These are phyloP conservation scores for Agrypnia vestita DNA, from an alignment of 1,140 invertebrate genomes.

Conservation along the genomic window DNA sequence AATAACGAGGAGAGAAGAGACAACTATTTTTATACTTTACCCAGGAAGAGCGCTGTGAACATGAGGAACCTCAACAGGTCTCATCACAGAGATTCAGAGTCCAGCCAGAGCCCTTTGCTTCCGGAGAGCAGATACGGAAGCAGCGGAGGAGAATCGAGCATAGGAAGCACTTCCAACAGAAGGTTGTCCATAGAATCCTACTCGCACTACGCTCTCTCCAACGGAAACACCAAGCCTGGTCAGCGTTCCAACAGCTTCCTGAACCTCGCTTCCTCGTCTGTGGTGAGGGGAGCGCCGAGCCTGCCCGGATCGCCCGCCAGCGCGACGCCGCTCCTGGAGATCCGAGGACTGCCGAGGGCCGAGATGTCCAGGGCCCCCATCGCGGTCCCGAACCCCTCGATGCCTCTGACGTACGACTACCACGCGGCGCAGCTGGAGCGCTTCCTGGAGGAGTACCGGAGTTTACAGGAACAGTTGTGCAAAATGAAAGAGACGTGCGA, in stretches of 20 bases:
- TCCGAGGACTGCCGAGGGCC: slow-evolving; percentile 68
- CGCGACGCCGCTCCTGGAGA: slow-evolving; percentile 74
- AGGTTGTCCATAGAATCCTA: slow-evolving; percentile 59
- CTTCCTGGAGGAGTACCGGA: slow-evolving; percentile 84
- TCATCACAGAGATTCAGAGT: slow-evolving; percentile 74
- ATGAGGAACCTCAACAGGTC: slow-evolving; percentile 64
- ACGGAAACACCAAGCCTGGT: slow-evolving; percentile 62
- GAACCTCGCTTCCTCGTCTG: slow-evolving; percentile 66
- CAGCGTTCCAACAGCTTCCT: slow-evolving; percentile 74
- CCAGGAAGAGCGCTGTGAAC: slow-evolving; percentile 67
- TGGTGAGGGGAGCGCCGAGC: slow-evolving; percentile 65
- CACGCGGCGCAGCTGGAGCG: slow-evolving; percentile 83
- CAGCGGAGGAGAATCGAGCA: slow-evolving; percentile 67
- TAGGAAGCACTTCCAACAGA: slow-evolving; percentile 59
- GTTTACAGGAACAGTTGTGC: slow-evolving; percentile 81
- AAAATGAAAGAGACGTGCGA: slow-evolving; percentile 86
- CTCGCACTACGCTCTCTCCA: slow-evolving; percentile 43
- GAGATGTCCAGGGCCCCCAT: slow-evolving; percentile 60
- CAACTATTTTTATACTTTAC: slow-evolving; percentile 77
- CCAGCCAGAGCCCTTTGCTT: slow-evolving; percentile 79
- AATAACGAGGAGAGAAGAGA: slow-evolving; percentile 62
- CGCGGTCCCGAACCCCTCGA: slow-evolving; percentile 67
- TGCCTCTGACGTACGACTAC: slow-evolving; percentile 79
- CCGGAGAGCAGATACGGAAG: slow-evolving; percentile 70
- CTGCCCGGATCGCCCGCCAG: slow-evolving; percentile 70